A percentile compares a stretch with the other conserved stretches of the same genome.
Evolutionary conservation across 2,113 vertebrate genomes (phyloP).

Genomic region (Chaenocephalus aceratus): DNA sequence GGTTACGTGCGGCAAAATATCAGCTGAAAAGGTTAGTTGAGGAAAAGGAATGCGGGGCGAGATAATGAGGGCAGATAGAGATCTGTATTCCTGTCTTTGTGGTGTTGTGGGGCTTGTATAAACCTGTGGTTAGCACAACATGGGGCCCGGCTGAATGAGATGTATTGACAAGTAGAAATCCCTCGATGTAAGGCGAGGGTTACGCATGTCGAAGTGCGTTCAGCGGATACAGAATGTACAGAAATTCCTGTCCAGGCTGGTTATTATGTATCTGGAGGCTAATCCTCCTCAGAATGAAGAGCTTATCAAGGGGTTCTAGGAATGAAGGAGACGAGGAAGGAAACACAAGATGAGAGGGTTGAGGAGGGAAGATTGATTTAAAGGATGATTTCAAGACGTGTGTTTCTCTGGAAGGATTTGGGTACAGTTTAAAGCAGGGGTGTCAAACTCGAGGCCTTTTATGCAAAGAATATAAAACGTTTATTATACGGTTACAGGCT

Average conservation of each 20-base stretch:
- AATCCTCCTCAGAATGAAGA: slow-evolving; percentile 33
- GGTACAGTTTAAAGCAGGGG: too few species aligned
- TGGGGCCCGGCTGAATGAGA: slow-evolving; percentile 18
- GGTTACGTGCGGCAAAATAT: neutral
- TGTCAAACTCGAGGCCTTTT: too few species aligned
- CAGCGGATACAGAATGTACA: slow-evolving; percentile 41
- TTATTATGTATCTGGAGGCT: slow-evolving; percentile 33
- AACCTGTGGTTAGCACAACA: slow-evolving; percentile 35
- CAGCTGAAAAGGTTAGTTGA: neutral
- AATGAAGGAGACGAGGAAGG: slow-evolving; percentile 6
- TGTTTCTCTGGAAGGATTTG: too few species aligned
- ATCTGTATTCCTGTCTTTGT: slow-evolving; percentile 8
- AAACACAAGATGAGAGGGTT: neutral
- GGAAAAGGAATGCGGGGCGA: too few species aligned
- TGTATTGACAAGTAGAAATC: slow-evolving; percentile 40
- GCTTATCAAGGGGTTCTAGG: slow-evolving; percentile 46
- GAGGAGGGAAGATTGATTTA: neutral
- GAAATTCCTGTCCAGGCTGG: slow-evolving; percentile 39
- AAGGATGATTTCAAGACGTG: neutral
- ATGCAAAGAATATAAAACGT: too few species aligned
- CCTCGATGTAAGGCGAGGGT: neutral
- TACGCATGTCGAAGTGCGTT: slow-evolving; percentile 30
- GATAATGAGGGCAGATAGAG: neutral
- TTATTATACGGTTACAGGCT: too few species aligned
- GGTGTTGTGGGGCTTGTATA: slow-evolving; percentile 48